Evolutionary conservation across 1,140 invertebrate species (phyloP).

Genomic region (Euwallacea similis): DNA sequence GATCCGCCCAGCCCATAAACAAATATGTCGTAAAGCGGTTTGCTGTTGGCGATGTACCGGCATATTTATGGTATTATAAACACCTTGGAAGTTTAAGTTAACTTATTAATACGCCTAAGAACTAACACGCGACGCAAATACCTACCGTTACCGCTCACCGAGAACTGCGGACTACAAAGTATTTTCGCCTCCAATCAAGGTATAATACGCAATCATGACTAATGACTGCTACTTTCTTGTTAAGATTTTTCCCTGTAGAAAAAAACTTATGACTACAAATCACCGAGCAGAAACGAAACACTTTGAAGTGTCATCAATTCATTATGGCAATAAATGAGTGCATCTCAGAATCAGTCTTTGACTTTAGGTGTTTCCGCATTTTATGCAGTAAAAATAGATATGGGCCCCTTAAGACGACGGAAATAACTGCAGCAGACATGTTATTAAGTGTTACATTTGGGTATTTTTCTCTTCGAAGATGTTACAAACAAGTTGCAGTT

Average conservation of each 20-base stretch:
- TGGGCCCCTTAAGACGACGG: no score
- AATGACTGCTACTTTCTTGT: no score
- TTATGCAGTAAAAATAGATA: constrained; percentile 5
- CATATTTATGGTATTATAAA: constrained; percentile 36
- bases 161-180: constrained; percentile 24
- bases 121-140: constrained; percentile 23
- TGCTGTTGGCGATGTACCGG: constrained; percentile 2
- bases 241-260: no score
- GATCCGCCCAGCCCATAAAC: constrained; percentile 24
- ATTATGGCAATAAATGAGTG: constrained; percentile 14
- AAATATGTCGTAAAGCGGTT: constrained; percentile 15
- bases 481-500: no score
- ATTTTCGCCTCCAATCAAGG: constrained; percentile 28
- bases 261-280: no score
- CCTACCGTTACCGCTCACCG: constrained; percentile 17
- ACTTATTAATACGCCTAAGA: constrained; percentile 19
- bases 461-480: no score
- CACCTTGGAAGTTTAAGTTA: constrained; percentile 21
- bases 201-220: constrained; percentile 7
- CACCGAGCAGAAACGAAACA: not conserved
- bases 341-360: not conserved
- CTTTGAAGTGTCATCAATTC: not conserved
- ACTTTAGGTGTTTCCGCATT: constrained; percentile 10
- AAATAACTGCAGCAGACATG: no score
- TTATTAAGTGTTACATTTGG: no score